Evolutionary conservation across 2,888 invertebrate genomes (phyloP), one percentile per base, ranked within the genome.

Genomic region (Oeneis ivallda): DNA sequence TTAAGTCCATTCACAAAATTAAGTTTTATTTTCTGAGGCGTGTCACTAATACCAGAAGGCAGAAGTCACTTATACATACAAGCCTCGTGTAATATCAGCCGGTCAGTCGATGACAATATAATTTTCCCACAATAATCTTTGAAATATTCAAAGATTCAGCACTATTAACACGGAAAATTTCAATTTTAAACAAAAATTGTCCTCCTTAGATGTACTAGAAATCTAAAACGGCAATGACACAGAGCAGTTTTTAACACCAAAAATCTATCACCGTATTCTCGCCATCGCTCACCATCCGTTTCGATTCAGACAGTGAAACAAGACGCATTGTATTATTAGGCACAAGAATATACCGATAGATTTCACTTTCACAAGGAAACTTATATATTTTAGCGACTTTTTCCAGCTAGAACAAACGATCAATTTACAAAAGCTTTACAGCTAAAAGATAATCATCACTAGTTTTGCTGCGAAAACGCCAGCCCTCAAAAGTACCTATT

Each of bases 401-500:
- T 85, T 83, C 78, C 78, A 81, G 80, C 82, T 81, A 80, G 82
- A 80, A 80, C 80, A 87, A 84, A 87, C 88, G 86, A 87, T 86
- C 84, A 92, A 91, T 90, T 91, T 92, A 92, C 84, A 89, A 92
- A 89, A 88, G 84, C 85, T 88, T 89, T 84, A 78, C 84, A 90
- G 87, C 89, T 92, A 91, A 89, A 92, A 93, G 93, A 93, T 93
- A 92, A 93, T 87, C 93, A 93, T 93, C 93, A 92, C 93, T 93
- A 92, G 92, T 90, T 93, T 88, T 89, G 93, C 93, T 93, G 93
- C 93, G 89, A 92, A 92, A 92, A 92, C 92, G 92, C 92, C 91
- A 92, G 76, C 87, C 89, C 90, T 87, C 92, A 92, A 92, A 94
- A 94, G 94, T 94, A 94, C 94, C 93, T 94, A 93, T 89, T 92